phyloP scores from a whole-genome alignment of 2,113 vertebrate genomes.

The Thamnophis sirtalis region DNA sequence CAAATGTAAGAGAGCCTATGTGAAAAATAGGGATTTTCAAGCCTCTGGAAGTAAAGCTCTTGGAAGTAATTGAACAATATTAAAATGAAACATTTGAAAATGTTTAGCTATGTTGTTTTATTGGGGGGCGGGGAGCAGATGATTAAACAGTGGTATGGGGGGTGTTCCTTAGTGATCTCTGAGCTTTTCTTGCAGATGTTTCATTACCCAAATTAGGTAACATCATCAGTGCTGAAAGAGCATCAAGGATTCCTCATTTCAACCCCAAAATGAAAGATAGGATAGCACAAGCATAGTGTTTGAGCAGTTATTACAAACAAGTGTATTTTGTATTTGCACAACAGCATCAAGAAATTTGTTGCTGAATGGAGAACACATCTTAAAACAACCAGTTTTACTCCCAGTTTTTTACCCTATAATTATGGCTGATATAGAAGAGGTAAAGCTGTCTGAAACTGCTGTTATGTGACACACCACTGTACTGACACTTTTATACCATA shows the following conservation, averaged over 20 bases:
- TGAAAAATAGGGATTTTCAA: background rate
- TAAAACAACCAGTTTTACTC: background rate
- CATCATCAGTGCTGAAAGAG: background rate
- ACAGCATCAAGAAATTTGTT: background rate
- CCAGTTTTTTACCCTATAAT: background rate
- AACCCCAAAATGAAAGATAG: background rate
- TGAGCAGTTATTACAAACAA: background rate
- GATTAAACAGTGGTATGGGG: background rate
- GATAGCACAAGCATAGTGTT: background rate
- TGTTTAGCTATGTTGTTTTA: background rate
- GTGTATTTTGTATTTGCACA: background rate
- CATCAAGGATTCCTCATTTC: background rate
- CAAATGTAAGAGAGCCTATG: background rate
- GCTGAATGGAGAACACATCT: background rate
- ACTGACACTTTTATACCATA: background rate
- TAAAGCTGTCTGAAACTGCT: background rate
- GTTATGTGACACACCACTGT: background rate
- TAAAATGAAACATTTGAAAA: background rate
- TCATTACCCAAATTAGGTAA: background rate
- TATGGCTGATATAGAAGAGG: background rate
- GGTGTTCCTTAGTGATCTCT: background rate
- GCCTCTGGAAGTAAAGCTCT: background rate
- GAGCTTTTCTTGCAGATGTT: background rate
- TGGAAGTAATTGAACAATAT: background rate
- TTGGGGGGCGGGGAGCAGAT: background rate